Percentiles rank a stretch among this genome's conserved stretches.
These are phyloP conservation scores for Seira ritae DNA, from an alignment of 2,888 invertebrate species.

Conservation along the genomic window DNA sequence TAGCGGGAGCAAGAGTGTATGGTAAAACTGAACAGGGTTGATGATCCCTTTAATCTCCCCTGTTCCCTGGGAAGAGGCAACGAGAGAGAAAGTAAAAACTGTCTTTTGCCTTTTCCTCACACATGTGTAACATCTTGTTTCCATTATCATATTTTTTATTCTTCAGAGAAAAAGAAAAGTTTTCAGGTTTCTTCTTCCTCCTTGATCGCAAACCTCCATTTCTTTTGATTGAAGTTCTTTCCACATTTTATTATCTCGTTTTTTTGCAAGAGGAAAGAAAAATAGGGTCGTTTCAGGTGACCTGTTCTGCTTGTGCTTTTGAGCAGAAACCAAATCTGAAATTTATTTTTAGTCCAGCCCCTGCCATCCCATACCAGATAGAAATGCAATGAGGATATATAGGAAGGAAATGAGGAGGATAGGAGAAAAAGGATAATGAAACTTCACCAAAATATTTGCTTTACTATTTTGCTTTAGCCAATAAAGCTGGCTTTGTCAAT, in stretches of 20 bases:
- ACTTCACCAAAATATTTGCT: too few relatives aligned
- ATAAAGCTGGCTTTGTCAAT: constrained; percentile 7
- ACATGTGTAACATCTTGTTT: constrained; percentile 6
- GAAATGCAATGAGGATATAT: neutral
- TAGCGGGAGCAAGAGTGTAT: neutral
- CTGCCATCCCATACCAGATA: neutral
- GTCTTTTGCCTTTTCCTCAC: constrained; percentile 28
- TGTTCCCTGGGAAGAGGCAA: constrained; percentile 18
- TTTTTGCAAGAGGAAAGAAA: neutral
- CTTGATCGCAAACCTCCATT: constrained; percentile 17
- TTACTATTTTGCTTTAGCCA: neutral
- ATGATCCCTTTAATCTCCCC: constrained; percentile 53
- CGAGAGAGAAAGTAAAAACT: constrained; percentile 30
- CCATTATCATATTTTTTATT: constrained; percentile 17
- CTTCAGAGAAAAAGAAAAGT: constrained; percentile 7
- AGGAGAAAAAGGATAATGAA: too few relatives aligned
- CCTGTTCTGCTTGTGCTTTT: constrained; percentile 4
- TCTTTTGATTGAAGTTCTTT: constrained; percentile 9
- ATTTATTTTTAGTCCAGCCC: neutral
- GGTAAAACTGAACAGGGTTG: constrained; percentile 12
- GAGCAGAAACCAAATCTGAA: neutral
- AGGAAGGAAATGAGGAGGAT: neutral
- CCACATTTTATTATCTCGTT: neutral
- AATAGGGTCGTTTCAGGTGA: neutral
- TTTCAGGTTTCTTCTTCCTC: neutral